These are phyloP conservation scores for Crotalus adamanteus DNA, from an alignment of 2,797 vertebrate genomes.

Conservation along the genomic window DNA sequence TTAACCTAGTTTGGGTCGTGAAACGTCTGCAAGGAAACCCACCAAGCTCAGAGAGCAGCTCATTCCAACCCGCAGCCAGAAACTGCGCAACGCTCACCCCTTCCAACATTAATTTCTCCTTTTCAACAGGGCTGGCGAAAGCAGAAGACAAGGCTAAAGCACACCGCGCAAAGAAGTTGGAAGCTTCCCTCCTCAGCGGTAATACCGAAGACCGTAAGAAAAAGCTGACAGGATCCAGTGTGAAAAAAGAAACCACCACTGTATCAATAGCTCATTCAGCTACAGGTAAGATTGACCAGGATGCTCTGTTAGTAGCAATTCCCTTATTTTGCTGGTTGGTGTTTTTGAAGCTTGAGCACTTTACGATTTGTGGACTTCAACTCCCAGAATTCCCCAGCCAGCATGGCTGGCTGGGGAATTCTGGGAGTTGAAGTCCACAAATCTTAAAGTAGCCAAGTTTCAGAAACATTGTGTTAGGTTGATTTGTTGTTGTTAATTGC, in stretches of 20 bases:
- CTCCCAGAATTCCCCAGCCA: neutral
- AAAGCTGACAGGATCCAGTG: constrained; percentile 67
- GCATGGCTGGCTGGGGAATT: neutral
- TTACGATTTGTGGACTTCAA: neutral
- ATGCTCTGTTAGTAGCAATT: no score
- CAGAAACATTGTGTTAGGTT: no score
- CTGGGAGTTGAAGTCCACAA: neutral
- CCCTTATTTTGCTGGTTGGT: neutral
- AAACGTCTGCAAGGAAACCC: neutral
- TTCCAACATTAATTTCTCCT: neutral
- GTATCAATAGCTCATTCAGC: constrained; percentile 38
- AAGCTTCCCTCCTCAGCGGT: constrained; percentile 63
- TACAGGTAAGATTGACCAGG: constrained; percentile 58
- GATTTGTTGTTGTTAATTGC: no score
- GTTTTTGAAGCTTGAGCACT: neutral
- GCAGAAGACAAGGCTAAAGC: constrained; percentile 92
- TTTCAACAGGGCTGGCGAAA: constrained; percentile 85
- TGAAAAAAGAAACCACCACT: constrained; percentile 74
- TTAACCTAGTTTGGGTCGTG: neutral
- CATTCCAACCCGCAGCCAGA: neutral
- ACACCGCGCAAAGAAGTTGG: constrained; percentile 81
- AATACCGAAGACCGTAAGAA: constrained; percentile 79
- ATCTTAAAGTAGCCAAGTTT: neutral
- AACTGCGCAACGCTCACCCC: neutral
- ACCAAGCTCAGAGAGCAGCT: neutral